A percentile compares a stretch with the other conserved stretches of the same genome.
Evolutionary conservation across 2,888 invertebrate genomes (phyloP).

Genomic region (Phyllotreta cruciferae): DNA sequence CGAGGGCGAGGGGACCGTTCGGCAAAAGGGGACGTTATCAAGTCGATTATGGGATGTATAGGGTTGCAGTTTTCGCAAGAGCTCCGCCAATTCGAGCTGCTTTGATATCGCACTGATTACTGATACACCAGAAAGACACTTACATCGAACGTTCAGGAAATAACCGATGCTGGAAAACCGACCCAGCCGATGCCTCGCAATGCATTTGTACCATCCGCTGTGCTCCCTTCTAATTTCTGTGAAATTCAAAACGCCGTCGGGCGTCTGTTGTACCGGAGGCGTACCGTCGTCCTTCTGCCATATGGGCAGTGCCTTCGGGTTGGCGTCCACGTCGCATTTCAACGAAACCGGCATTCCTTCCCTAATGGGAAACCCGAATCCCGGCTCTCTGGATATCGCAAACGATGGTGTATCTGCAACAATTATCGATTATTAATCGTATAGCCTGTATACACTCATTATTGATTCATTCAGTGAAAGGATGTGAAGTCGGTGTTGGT

Average conservation of each 20-base stretch:
- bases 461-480: too few relatives aligned
- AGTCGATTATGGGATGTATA: not conserved
- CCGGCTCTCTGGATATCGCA: slow-evolving; percentile 91
- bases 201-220: slow-evolving; percentile 93
- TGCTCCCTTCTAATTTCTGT: slow-evolving; percentile 78
- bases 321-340: slow-evolving; percentile 92
- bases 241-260: slow-evolving; percentile 86
- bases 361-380: slow-evolving; percentile 86
- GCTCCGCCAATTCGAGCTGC: not conserved
- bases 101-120: not conserved
- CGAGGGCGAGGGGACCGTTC: slow-evolving; percentile 18
- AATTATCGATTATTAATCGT: too few relatives aligned
- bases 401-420: slow-evolving; percentile 87
- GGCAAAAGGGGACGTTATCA: not conserved
- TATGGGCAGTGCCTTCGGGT: slow-evolving; percentile 84
- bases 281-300: slow-evolving; percentile 73
- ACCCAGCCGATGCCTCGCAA: slow-evolving; percentile 81
- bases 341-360: slow-evolving; percentile 90
- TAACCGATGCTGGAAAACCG: slow-evolving; percentile 91
- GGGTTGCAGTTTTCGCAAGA: too few relatives aligned
- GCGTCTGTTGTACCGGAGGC: slow-evolving; percentile 70
- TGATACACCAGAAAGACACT: slow-evolving; percentile 60
- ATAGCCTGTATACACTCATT: not conserved
- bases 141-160: slow-evolving; percentile 87
- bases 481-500: too few relatives aligned